Evolutionary conservation across 2,888 invertebrate species (phyloP), one percentile per base, ranked within the genome.

Genomic region (Dermolepida albohirtum): DNA sequence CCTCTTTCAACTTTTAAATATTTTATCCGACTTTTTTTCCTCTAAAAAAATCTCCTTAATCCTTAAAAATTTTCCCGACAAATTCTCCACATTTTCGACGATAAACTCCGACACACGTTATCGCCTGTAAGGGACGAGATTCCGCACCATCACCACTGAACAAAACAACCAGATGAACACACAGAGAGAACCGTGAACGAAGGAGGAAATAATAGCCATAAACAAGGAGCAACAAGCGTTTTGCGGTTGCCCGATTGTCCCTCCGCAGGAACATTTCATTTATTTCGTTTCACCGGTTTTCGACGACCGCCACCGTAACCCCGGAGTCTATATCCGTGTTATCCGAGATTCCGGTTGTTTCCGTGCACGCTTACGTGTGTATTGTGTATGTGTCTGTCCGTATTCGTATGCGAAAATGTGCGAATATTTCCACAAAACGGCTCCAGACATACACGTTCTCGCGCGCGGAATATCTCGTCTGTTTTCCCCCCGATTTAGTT

Each of bases 201-300:
- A 55, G 22, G 55, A 55, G 40, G 40, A 41, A 17, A 17, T 40
- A 55, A 55, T 29, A 49, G 66, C 66, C 55, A 66, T 57, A 55
- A 66, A 66, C 66, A 57, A 66, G 55, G 54, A 66, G 66, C 66
- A 66, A 66, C 66, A 66, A 66, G 66, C 66, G 55, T 55, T 55
- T 12, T 55, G 55, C 55, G 55, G 55, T 41, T 55, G 55, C 22
- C 22, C 40, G 29, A 40, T 16, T 40, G 55, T 55, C 55, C 40
- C 40, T 17, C 55, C 55, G 41, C 55, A 55, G 17, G 34, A 55
- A 40, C 55, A 41, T 55, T 55, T 55, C 55, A 17, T 40, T 55
- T 55, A 55, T 55, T 55, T 55, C 55, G 55, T 55, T 55, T 41
- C 51, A 29, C n/a, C 55, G 55, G 55, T 41, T 55, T 40, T 40